phyloP scores from a whole-genome alignment of 2,797 vertebrate species.

The Octomys mimax region DNA sequence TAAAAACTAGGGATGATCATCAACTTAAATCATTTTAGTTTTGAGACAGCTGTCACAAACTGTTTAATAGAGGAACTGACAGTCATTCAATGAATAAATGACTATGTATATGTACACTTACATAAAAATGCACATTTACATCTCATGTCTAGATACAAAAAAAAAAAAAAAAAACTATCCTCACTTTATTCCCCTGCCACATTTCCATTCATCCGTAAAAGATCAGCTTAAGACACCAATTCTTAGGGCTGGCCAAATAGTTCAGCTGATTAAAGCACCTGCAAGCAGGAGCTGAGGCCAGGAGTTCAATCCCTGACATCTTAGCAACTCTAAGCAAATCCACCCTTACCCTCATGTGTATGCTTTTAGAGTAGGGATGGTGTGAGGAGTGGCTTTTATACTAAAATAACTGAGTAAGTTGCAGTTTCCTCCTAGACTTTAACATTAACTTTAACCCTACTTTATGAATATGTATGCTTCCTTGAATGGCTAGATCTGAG shows the following conservation, averaged over 20 bases:
- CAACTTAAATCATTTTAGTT: neutral
- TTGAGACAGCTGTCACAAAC: neutral
- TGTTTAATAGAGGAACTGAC: neutral
- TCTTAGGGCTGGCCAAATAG: neutral
- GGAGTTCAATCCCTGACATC: neutral
- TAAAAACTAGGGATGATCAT: neutral
- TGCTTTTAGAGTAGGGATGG: neutral
- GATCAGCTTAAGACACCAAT: neutral
- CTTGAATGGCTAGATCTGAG: neutral
- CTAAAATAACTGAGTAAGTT: neutral
- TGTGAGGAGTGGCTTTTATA: neutral
- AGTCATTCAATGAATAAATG: neutral
- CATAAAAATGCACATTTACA: neutral
- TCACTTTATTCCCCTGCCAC: neutral
- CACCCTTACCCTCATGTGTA: neutral
- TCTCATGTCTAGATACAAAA: neutral
- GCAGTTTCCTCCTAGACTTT: neutral
- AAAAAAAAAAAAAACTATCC: neutral
- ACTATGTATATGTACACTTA: neutral
- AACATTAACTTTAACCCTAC: slow-evolving; percentile 30
- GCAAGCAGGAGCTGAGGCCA: too few species aligned
- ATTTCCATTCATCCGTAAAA: neutral
- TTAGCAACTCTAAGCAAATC: slow-evolving; percentile 31
- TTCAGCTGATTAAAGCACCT: too few species aligned
- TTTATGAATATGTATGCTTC: neutral